phyloP scores from a whole-genome alignment of 2,113 vertebrate genomes.

The Rana temporaria region DNA sequence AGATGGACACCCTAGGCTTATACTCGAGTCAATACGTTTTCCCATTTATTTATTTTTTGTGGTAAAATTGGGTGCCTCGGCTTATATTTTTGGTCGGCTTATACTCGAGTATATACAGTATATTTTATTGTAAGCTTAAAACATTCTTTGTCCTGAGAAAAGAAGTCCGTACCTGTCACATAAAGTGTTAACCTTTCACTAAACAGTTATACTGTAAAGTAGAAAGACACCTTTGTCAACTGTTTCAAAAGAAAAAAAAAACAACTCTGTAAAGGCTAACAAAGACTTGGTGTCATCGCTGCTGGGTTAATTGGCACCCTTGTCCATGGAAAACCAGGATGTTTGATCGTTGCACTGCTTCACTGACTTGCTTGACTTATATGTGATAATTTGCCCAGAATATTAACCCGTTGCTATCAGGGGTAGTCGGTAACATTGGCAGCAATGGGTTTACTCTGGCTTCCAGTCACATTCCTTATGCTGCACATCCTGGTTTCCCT shows the following conservation, averaged over 20 bases:
- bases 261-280: conserved; percentile 14
- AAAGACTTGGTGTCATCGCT: conserved; percentile 52
- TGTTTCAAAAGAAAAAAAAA: conserved; percentile 14
- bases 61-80: too few relatives aligned
- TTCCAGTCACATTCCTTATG: conserved; percentile 63
- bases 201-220: conserved; percentile 5
- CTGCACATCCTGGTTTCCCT: conserved; percentile 56
- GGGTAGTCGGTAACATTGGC: conserved; percentile 7
- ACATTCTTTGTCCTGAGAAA: too few relatives aligned
- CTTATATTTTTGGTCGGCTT: too few relatives aligned
- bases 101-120: too few relatives aligned
- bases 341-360: conserved; percentile 51
- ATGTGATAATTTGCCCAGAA: conserved; percentile 19
- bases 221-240: conserved; percentile 56
- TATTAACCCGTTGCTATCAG: conserved; percentile 11
- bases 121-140: too few relatives aligned
- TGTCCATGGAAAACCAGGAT: conserved; percentile 53
- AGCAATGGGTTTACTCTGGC: conserved; percentile 17
- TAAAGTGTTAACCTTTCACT: neutral
- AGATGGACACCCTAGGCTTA: too few relatives aligned
- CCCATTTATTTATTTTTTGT: too few relatives aligned
- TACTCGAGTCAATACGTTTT: too few relatives aligned
- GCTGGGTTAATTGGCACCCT: conserved; percentile 55
- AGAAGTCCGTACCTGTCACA: neutral
- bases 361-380: conserved; percentile 41